Evolutionary conservation across 2,113 vertebrate species (phyloP).

Genomic region (Gymnocephalus cernua): DNA sequence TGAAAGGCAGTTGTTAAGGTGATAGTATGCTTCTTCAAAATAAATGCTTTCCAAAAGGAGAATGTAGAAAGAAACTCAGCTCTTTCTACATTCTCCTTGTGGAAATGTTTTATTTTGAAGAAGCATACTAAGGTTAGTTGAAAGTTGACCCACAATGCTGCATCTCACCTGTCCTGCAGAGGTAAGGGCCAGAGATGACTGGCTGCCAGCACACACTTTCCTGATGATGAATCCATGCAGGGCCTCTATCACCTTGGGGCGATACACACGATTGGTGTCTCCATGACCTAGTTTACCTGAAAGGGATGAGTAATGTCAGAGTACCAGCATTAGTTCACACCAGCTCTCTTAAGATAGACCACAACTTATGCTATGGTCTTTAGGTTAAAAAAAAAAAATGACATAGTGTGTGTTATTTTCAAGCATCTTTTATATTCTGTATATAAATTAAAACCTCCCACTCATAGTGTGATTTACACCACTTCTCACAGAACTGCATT

Average conservation of each 20-base stretch:
- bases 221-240: slow-evolving; percentile 87
- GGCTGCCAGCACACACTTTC: slow-evolving; percentile 88
- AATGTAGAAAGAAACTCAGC: background rate
- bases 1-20: background rate
- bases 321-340: background rate
- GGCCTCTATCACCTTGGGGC: slow-evolving; percentile 86
- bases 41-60: background rate
- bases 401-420: background rate
- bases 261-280: slow-evolving; percentile 87
- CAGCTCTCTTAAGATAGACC: background rate
- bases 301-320: slow-evolving; percentile 21
- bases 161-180: slow-evolving; percentile 86
- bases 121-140: background rate
- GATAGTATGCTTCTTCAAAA: background rate
- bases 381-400: no score
- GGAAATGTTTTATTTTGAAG: no score
- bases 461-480: background rate
- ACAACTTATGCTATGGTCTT: background rate
- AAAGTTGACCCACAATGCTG: background rate
- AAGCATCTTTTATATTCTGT: background rate
- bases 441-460: background rate
- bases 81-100: no score
- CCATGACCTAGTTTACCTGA: slow-evolving; percentile 89
- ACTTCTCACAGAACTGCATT: background rate
- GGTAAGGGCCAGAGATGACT: slow-evolving; percentile 86